Conservation (phyloP, 1,140 invertebrate species). For the Drosophila tani region DNA sequence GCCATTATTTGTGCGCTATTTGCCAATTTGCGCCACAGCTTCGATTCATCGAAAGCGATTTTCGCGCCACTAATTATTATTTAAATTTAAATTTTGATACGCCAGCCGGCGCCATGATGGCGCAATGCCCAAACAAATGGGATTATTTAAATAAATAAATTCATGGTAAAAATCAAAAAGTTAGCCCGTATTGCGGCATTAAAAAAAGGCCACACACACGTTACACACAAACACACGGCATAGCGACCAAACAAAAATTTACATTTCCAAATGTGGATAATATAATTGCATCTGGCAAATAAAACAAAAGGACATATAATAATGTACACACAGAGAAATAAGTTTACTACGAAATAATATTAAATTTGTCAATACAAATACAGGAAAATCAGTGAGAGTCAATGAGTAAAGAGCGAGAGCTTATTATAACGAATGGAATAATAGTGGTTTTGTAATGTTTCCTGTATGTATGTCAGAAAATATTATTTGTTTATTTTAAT, state of each 20-base stretch:
- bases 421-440: too few relatives aligned
- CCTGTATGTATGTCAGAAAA: too few relatives aligned
- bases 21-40: constrained; percentile 62
- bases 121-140: constrained; percentile 61
- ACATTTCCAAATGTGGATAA: constrained; percentile 41
- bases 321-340: constrained; percentile 10
- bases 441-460: neutral
- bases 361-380: neutral
- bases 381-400: neutral
- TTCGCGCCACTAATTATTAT: constrained; percentile 79
- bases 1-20: constrained; percentile 71
- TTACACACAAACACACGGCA: constrained; percentile 34
- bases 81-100: constrained; percentile 81
- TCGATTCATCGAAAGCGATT: constrained; percentile 74
- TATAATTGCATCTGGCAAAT: constrained; percentile 42
- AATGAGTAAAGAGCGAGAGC: too few relatives aligned
- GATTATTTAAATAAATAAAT: constrained; percentile 82
- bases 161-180: constrained; percentile 72
- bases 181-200: constrained; percentile 36
- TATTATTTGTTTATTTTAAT: too few relatives aligned
- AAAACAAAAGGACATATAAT: constrained; percentile 1
- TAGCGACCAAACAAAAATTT: constrained; percentile 48
- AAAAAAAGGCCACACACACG: constrained; percentile 7
- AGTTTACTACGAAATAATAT: neutral
- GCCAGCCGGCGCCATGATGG: constrained; percentile 26